Conservation (phyloP, 2,797 vertebrate species). For the Melopsittacus undulatus region DNA sequence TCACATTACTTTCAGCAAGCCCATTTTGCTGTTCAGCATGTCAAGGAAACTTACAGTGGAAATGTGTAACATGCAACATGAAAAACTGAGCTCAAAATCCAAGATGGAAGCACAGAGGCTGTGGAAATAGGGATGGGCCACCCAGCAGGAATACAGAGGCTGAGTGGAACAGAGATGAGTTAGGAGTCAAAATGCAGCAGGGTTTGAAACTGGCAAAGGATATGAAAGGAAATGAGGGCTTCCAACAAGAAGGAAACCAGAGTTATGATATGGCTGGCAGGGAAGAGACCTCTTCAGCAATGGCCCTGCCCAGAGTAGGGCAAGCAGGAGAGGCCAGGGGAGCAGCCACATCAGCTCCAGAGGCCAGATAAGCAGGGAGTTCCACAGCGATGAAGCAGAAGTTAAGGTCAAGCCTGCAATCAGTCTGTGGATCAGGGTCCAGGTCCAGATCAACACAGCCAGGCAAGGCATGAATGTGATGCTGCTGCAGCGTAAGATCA, state of each 20-base stretch:
- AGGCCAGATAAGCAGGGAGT: not conserved
- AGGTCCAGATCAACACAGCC: not conserved
- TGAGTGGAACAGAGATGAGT: not conserved
- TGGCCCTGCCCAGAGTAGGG: too few relatives aligned
- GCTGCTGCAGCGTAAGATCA: not conserved
- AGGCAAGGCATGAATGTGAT: not conserved
- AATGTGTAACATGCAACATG: not conserved
- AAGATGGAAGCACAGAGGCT: not conserved
- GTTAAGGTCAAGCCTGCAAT: not conserved
- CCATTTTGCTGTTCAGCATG: not conserved
- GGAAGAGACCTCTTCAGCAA: not conserved
- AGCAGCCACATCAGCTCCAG: not conserved
- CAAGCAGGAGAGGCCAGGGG: not conserved
- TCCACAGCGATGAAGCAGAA: not conserved
- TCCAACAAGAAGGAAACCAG: not conserved
- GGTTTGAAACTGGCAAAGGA: not conserved
- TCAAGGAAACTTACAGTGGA: not conserved
- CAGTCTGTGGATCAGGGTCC: not conserved
- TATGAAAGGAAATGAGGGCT: not conserved
- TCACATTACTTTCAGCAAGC: not conserved
- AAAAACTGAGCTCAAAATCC: not conserved
- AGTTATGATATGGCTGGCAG: too few relatives aligned
- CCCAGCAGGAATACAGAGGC: not conserved
- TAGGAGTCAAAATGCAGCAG: not conserved
- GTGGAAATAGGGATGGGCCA: not conserved